Evolutionary conservation across 1,140 invertebrate genomes (phyloP).

Genomic region (Drosophila auraria): DNA sequence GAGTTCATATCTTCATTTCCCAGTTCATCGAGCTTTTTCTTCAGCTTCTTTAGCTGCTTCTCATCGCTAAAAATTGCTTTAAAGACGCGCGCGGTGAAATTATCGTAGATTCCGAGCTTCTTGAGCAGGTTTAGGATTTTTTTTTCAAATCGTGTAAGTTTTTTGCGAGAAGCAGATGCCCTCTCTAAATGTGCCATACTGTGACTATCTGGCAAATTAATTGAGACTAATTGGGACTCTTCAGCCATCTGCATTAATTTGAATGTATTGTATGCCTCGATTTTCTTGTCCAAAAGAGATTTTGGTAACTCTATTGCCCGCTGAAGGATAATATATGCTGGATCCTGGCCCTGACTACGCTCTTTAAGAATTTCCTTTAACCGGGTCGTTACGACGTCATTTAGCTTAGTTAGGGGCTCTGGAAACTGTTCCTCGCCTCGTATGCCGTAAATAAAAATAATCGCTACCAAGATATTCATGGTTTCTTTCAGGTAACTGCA

Average conservation of each 20-base stretch:
- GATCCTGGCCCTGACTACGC: background rate
- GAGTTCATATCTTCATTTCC: background rate
- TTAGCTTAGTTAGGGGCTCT: background rate
- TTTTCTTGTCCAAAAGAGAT: constrained; percentile 47
- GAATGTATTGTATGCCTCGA: constrained; percentile 30
- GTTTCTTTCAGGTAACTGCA: background rate
- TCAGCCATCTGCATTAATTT: background rate
- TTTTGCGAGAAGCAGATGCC: background rate
- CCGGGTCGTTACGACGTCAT: constrained; percentile 33
- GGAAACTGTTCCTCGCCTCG: constrained; percentile 1
- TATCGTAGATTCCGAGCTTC: constrained; percentile 48
- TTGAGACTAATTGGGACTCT: background rate
- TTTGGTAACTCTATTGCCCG: constrained; percentile 34
- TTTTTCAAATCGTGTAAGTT: constrained; percentile 12
- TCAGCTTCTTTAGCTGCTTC: constrained; percentile 28
- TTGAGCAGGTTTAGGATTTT: constrained; percentile 30
- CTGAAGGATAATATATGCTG: constrained; percentile 1
- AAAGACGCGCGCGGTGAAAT: constrained; percentile 20
- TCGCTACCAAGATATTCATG: constrained; percentile 5
- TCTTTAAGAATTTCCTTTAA: constrained; percentile 28
- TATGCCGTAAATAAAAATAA: constrained; percentile 3
- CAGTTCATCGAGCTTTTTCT: constrained; percentile 24
- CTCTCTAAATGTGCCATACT: background rate
- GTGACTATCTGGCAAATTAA: no score
- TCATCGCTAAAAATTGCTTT: constrained; percentile 50